These are phyloP conservation scores for Latrodectus hesperus DNA, from an alignment of 2,888 invertebrate genomes.

Conservation along the genomic window DNA sequence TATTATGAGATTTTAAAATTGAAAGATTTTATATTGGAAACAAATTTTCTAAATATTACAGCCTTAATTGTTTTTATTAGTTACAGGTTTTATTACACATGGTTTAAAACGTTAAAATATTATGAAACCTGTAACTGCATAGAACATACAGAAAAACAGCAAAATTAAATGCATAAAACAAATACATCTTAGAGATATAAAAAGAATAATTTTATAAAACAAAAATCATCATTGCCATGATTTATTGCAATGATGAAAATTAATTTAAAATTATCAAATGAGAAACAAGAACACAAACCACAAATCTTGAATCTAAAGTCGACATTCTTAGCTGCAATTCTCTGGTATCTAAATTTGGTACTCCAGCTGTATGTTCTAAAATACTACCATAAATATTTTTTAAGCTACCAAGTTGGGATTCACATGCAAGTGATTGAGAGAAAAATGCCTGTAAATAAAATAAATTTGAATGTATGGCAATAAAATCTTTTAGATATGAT, in stretches of 20 bases:
- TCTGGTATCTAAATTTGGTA: slow-evolving; percentile 84
- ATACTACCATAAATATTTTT: slow-evolving; percentile 94
- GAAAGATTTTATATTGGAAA: too few relatives aligned
- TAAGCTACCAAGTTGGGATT: slow-evolving; percentile 94
- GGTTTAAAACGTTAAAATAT: not conserved
- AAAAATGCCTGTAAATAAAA: slow-evolving; percentile 80
- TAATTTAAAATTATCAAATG: not conserved
- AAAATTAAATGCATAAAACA: not conserved
- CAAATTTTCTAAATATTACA: too few relatives aligned
- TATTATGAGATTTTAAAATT: too few relatives aligned
- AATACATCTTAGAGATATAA: not conserved
- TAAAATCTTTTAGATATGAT: too few relatives aligned
- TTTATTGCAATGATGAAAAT: too few relatives aligned
- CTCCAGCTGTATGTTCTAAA: slow-evolving; percentile 84
- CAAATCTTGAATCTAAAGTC: slow-evolving; percentile 88
- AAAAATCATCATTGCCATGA: too few relatives aligned
- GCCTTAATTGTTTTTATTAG: not conserved
- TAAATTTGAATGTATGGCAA: slow-evolving; percentile 10
- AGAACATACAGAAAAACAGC: not conserved
- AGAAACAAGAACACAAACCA: slow-evolving; percentile 73
- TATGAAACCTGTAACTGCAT: not conserved
- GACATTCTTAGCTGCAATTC: slow-evolving; percentile 82
- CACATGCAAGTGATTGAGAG: slow-evolving; percentile 90
- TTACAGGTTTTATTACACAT: not conserved
- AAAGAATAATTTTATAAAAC: not conserved